Base-by-base conservation (phyloP, 2,888 invertebrate species). In the Eudasyphora cyanicolor region DNA sequence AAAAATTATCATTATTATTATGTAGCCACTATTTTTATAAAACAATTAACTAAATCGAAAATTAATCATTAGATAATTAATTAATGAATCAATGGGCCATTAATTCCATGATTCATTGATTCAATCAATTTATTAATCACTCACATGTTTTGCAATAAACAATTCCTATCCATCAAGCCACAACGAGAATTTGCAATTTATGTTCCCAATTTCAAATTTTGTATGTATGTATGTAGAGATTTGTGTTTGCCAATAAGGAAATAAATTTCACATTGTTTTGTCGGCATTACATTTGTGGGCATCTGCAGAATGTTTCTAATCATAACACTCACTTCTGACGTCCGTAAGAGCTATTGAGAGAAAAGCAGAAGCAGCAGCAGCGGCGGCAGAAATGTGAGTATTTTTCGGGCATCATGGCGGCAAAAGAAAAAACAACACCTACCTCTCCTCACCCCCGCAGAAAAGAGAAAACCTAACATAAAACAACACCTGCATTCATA, bases 401-500 rank as follows among this genome's bases (percentile, higher is more conserved):
- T 49, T 19, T n/a, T 57, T 57, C 8, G 62, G 17, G n/a, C 24
- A 14, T 69, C 21, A 38, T 73, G 32, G 12, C 57, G 27, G 27
- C 8, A 14, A 57, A 24, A 21, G 57, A 24, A 27, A n/a, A 27
- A 10, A 45, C 14, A 45, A 32, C n/a, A n/a, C n/a, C n/a, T n/a
- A n/a, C n/a, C n/a, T n/a, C n/a, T n/a, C n/a, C n/a, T n/a, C n/a
- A n/a, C n/a, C n/a, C n/a, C n/a, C n/a, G n/a, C n/a, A n/a, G n/a
- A n/a, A n/a, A n/a, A n/a, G n/a, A n/a, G n/a, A n/a, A 45, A 76
- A 73, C 54, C 74, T n/a, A n/a, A n/a, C n/a, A n/a, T n/a, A n/a
- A 49, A 49, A 80, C 62, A 84, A 84, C 84, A 84, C 84, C 84
- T 84, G 84, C 84, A 81, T 75, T 75, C 73, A 79, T 82, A 79